Evolutionary conservation across 2,888 invertebrate species (phyloP), one percentile per base, ranked within the genome.

Genomic region (Exephanes ischioxanthus): DNA sequence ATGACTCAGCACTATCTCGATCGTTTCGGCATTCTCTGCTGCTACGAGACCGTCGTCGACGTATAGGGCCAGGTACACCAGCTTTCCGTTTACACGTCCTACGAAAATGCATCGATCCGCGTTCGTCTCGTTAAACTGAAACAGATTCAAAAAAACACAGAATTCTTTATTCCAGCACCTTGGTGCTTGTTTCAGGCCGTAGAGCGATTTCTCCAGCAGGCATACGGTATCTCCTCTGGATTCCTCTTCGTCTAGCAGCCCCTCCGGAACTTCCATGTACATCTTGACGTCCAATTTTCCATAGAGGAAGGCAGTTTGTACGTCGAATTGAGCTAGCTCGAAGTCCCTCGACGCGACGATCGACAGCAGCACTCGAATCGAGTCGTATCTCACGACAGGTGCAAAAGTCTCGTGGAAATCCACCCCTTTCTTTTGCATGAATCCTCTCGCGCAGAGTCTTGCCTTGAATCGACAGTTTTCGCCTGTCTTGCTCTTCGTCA

Each of bases 41-140:
- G 66, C 76, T 14, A 82, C 19, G 3, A 82, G n/a, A 3, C 82
- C 76, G 11, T 83, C 80, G 61, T 80, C 84, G 26, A 84, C 71
- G 16, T 76, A 84, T 26, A 81, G n/a, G 0, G 81, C 84, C 5
- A 84, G 11, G 37, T 80, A 84, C 16, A 71, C 71, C 26, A 6
- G 4, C 30, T 51, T 26, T 9, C 51, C 51, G 6, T 48, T 58
- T 0, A 37, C 58, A 3, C 66, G 14, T 11, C 81, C 75, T 2
- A 51, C 41, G 19, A 81, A 81, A 5, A 75, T 37, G 5, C 81
- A 81, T 14, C 6, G 22, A 37, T 81, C 75, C 9, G 81, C 81
- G 4, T 61, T 11, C 14, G 26, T 48, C 0, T 61, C n/a, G 11
- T 72, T 2, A 3, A 77, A 26, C 16, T 81, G 1, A 14, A 81